These are phyloP conservation scores for Hoplostethus atlanticus DNA, from an alignment of 2,797 vertebrate genomes.

Conservation along the genomic window DNA sequence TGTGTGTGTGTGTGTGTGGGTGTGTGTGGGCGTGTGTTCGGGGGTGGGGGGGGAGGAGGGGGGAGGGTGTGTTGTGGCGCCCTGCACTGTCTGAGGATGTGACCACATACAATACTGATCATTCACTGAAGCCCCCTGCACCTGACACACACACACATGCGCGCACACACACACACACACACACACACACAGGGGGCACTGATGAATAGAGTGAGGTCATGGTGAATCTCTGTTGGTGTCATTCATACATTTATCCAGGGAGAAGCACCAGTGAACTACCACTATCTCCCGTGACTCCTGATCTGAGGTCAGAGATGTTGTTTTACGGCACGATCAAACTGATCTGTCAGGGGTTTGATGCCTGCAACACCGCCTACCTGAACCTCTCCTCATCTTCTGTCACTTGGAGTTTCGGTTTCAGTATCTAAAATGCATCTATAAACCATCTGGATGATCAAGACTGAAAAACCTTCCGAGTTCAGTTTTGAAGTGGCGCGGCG, in stretches of 20 bases:
- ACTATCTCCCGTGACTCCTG: too few relatives aligned
- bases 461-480: too few relatives aligned
- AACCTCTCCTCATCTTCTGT: too few relatives aligned
- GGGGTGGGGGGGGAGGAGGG: conserved; percentile 25
- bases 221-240: conserved; percentile 49
- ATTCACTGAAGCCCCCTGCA: conserved; percentile 61
- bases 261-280: too few relatives aligned
- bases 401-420: too few relatives aligned
- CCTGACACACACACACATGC: conserved; percentile 48
- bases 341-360: too few relatives aligned
- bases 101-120: conserved; percentile 37
- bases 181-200: neutral
- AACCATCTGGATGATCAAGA: too few relatives aligned
- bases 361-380: too few relatives aligned
- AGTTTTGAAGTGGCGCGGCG: too few relatives aligned
- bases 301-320: too few relatives aligned
- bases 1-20: neutral
- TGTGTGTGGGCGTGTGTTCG: conserved; percentile 48
- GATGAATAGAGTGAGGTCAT: conserved; percentile 29
- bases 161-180: conserved; percentile 22
- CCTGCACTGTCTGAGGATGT: conserved; percentile 57
- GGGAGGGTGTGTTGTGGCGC: conserved; percentile 59
- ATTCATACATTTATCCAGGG: conserved; percentile 30
- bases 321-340: too few relatives aligned
- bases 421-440: too few relatives aligned